A percentile compares a stretch with the other conserved stretches of the same genome.
Conservation (phyloP, 2,797 vertebrate genomes). For the Podarcis lilfordi region DNA sequence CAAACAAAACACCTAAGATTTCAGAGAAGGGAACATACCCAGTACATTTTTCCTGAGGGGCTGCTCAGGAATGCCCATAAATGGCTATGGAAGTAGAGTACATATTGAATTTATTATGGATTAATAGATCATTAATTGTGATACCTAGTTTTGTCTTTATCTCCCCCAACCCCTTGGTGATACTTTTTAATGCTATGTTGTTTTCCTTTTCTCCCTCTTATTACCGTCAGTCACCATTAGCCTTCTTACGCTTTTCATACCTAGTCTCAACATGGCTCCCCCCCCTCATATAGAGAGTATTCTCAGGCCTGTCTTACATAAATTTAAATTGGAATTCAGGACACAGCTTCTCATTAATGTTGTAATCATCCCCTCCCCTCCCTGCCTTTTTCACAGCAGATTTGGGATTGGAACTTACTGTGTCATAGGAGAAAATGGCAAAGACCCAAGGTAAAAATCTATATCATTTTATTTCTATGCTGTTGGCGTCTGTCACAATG, state of each 20-base stretch:
- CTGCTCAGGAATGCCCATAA: too few relatives aligned
- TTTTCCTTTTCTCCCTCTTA: not conserved
- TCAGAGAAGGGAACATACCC: too few relatives aligned
- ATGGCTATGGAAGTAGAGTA: too few relatives aligned
- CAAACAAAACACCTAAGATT: too few relatives aligned
- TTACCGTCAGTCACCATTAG: not conserved
- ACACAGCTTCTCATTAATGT: constrained; percentile 1
- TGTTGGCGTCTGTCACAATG: not conserved
- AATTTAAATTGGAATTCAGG: constrained; percentile 16
- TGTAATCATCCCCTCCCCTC: not conserved
- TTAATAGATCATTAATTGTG: not conserved
- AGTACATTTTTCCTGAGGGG: too few relatives aligned
- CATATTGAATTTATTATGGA: not conserved
- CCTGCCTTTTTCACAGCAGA: not conserved
- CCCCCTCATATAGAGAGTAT: not conserved
- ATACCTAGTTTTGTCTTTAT: not conserved
- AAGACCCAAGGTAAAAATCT: not conserved
- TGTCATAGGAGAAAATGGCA: not conserved
- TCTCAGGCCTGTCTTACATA: not conserved
- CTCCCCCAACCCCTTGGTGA: not conserved
- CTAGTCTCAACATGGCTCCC: too few relatives aligned
- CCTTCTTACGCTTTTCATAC: not conserved
- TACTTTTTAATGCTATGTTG: not conserved
- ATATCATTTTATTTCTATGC: not conserved
- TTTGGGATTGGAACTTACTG: not conserved